Evolutionary conservation across 2,888 invertebrate species (phyloP).

Genomic region (Odontocolon sp.): DNA sequence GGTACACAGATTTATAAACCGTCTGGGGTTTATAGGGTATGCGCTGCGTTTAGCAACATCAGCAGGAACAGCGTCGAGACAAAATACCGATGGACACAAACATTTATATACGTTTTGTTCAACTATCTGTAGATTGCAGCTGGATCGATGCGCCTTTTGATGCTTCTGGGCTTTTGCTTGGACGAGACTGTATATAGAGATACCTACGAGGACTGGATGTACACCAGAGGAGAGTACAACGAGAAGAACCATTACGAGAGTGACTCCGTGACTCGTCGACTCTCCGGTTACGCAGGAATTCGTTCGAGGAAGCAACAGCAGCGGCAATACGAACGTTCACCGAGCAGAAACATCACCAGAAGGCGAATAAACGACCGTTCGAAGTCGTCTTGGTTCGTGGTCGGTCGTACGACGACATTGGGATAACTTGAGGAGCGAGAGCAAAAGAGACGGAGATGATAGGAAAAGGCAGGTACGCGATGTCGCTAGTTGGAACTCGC

Average conservation of each 20-base stretch:
- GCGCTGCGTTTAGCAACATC: background rate
- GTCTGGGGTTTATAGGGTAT: slow-evolving; percentile 13
- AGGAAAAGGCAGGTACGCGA: slow-evolving; percentile 11
- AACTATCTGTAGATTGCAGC: slow-evolving; percentile 15
- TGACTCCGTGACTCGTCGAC: slow-evolving; percentile 55
- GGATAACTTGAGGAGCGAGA: background rate
- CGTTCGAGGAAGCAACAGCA: slow-evolving; percentile 54
- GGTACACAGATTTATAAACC: background rate
- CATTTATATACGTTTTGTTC: slow-evolving; percentile 34
- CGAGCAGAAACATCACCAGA: slow-evolving; percentile 45
- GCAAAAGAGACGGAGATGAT: slow-evolving; percentile 17
- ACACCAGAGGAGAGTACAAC: slow-evolving; percentile 23
- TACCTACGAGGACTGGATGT: background rate
- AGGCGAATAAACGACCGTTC: slow-evolving; percentile 61
- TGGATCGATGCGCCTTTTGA: slow-evolving; percentile 23
- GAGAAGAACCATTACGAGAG: slow-evolving; percentile 54
- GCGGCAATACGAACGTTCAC: slow-evolving; percentile 20
- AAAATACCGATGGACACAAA: background rate
- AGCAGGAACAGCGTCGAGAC: background rate
- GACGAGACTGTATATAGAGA: background rate
- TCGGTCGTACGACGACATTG: slow-evolving; percentile 36
- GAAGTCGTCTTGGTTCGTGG: slow-evolving; percentile 43
- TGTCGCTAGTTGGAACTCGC: slow-evolving; percentile 27
- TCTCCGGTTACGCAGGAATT: slow-evolving; percentile 62
- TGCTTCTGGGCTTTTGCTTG: slow-evolving; percentile 50